phyloP scores from a whole-genome alignment of 2,797 vertebrate species.

The Stomatorhinus walkeri region DNA sequence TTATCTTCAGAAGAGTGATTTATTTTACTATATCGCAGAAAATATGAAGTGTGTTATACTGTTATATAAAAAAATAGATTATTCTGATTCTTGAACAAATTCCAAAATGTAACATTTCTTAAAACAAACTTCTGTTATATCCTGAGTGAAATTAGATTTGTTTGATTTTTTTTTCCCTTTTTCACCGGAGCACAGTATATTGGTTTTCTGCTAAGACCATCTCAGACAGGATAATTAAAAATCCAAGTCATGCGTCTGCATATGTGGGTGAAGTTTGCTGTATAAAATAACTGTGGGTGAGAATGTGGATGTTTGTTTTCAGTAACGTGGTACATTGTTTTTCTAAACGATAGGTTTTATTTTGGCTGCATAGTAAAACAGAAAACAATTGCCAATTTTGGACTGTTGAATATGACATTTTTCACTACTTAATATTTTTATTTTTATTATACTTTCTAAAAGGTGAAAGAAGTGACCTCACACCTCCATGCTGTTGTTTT shows the following conservation, averaged over 20 bases:
- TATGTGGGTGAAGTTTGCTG: not conserved
- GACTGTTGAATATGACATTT: not conserved
- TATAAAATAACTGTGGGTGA: not conserved
- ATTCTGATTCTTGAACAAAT: not conserved
- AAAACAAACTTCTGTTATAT: not conserved
- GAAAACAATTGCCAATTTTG: not conserved
- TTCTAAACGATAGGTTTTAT: not conserved
- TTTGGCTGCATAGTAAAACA: not conserved
- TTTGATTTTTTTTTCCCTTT: not conserved
- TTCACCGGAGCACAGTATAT: not conserved
- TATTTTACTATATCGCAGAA: not conserved
- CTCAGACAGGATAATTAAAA: not conserved
- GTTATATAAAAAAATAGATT: not conserved
- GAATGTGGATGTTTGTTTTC: not conserved
- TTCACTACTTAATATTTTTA: not conserved
- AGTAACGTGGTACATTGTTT: not conserved
- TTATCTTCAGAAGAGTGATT: not conserved
- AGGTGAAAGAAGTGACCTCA: not conserved
- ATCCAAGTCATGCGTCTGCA: not conserved
- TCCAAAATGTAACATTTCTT: not conserved
- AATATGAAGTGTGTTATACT: not conserved
- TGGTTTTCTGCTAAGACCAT: not conserved
- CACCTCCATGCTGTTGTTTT: not conserved
- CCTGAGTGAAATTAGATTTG: not conserved
- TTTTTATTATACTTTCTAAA: not conserved